phyloP scores from a whole-genome alignment of 1,140 invertebrate genomes.

The Megalonaias nervosa region DNA sequence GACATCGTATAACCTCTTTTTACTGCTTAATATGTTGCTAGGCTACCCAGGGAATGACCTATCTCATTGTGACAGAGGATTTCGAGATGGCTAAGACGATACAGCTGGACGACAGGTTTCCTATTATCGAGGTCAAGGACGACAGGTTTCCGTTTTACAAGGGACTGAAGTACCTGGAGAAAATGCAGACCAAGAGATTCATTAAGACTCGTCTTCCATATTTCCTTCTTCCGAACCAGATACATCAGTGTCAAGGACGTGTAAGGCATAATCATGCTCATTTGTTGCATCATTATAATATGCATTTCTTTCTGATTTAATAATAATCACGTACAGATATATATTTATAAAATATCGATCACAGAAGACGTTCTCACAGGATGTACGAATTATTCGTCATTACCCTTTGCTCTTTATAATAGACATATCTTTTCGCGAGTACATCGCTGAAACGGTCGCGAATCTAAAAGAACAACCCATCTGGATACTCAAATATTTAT shows the following conservation, averaged over 20 bases:
- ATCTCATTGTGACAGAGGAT: conserved; percentile 6
- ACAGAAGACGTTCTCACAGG: no score
- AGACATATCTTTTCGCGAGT: no score
- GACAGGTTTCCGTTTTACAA: conserved; percentile 11
- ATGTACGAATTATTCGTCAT: no score
- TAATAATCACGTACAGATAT: no score
- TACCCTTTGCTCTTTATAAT: no score
- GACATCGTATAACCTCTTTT: no score
- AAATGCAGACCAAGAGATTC: conserved; percentile 3
- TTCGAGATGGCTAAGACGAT: conserved; percentile 7
- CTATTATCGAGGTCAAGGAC: conserved; percentile 6
- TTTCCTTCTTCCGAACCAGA: conserved; percentile 13
- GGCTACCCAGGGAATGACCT: conserved; percentile 14
- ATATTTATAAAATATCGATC: no score
- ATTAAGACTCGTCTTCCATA: conserved; percentile 16
- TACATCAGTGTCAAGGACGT: conserved; percentile 3
- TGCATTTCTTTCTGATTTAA: no score
- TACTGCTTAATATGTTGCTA: not conserved
- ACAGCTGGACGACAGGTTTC: conserved; percentile 13
- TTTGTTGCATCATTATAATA: no score
- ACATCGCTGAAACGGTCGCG: no score
- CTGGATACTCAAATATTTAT: no score
- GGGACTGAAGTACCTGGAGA: conserved; percentile 11
- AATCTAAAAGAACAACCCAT: no score
- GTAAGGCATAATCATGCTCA: not conserved